phyloP scores from a whole-genome alignment of 2,113 vertebrate genomes.

The Triplophysa dalaica region DNA sequence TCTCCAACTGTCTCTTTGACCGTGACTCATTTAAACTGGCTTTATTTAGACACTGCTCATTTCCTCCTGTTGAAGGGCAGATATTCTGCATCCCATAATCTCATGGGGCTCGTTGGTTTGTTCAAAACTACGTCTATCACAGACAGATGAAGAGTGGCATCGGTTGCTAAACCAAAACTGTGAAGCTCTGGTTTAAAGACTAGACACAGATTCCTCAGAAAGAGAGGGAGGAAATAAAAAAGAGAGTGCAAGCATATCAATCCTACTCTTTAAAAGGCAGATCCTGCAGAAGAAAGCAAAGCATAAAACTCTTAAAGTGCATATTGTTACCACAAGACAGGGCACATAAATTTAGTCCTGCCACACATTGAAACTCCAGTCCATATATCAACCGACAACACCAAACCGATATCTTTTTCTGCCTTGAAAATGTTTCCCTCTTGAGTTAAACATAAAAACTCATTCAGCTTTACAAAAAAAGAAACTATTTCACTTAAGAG shows the following conservation, averaged over 20 bases:
- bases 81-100: conserved; percentile 42
- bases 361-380: conserved; percentile 23
- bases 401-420: conserved; percentile 2
- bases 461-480: conserved; percentile 21
- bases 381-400: conserved; percentile 27
- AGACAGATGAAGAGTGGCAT: conserved; percentile 29
- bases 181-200: background rate
- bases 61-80: conserved; percentile 38
- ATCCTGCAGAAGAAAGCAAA: background rate
- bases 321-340: conserved; percentile 20
- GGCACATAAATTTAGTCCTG: conserved; percentile 20
- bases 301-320: conserved; percentile 1
- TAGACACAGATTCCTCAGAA: background rate
- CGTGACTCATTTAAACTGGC: conserved; percentile 33
- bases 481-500: conserved; percentile 38
- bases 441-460: conserved; percentile 36
- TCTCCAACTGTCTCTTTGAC: conserved; percentile 4
- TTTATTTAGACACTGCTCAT: conserved; percentile 55
- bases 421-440: conserved; percentile 29
- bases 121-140: background rate
- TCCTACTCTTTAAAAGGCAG: conserved; percentile 1
- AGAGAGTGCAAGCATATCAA: background rate
- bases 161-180: conserved; percentile 10
- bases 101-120: conserved; percentile 36
- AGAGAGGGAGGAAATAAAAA: background rate